Base-by-base conservation (phyloP, 2,888 invertebrate species). In the Molorchus minor region DNA sequence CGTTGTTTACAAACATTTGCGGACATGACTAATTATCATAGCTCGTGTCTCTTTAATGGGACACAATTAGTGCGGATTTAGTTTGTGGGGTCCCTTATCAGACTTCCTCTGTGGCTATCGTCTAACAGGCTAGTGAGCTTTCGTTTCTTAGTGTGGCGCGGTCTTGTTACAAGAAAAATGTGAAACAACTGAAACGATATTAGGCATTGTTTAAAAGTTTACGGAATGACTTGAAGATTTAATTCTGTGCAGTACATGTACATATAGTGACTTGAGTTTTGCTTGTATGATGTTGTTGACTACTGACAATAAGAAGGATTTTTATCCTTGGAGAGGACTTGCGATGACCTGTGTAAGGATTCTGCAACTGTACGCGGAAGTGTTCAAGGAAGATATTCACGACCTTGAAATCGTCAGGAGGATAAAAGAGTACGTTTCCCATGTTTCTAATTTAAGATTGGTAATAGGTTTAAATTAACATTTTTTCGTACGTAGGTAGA, bases 281-380 rank as follows among this genome's bases (percentile, higher is more conserved):
- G n/a, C n/a, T n/a, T n/a, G n/a, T 25, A 46, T 21, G 56, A 64
- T 52, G 43, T 74, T 77, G 78, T 63, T 76, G 58, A 70, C 69
- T 54, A 70, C 73, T 60, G 71, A 63, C 54, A 69, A 69, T 36
- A 70, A 64, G 53, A 67, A 72, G 53, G 72, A 74, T 57, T 62
- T 68, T 19, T 60, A 67, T 68, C 88, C 89, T 62, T 93, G 93
- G 93, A 88, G 90, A n/a, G 93, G 93, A 43, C 85, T 94, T 77
- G 88, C 88, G 74, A 89, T 91, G 81, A 89, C 92, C 68, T 94
- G 93, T 80, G 85, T 93, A 67, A 88, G 91, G 82, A 89, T 94
- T 56, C 84, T 94, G 61, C 91, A 91, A 75, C 85, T 93, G 55
- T 94, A 94, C 82, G 93, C 92, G 83, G 93, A 92, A 80, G 92